Evolutionary conservation across 2,797 vertebrate species (phyloP).

Genomic region (Neomorphus geoffroyi): DNA sequence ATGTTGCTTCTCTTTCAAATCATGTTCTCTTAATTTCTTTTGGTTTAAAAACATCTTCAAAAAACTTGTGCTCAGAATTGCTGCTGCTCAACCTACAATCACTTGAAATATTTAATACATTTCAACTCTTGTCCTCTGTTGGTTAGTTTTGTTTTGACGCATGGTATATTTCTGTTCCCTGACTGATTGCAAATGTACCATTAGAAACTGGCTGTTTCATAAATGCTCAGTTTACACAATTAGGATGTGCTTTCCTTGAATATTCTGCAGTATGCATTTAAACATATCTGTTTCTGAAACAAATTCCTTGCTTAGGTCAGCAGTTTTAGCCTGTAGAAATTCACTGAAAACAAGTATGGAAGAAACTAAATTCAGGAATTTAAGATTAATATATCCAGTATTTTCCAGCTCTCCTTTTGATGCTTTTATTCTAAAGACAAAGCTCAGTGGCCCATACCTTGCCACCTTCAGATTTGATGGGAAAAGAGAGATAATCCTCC

Average conservation of each 20-base stretch:
- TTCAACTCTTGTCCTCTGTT: conserved; percentile 6
- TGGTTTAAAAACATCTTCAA: neutral
- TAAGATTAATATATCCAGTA: neutral
- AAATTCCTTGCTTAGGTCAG: conserved; percentile 46
- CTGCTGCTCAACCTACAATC: neutral
- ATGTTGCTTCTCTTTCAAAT: neutral
- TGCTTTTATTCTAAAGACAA: neutral
- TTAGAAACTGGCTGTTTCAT: conserved; percentile 7
- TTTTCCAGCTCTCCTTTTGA: neutral
- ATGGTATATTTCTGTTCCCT: conserved; percentile 35
- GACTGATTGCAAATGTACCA: conserved; percentile 31
- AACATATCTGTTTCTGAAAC: conserved; percentile 39
- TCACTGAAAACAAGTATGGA: conserved; percentile 14
- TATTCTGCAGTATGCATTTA: conserved; percentile 20
- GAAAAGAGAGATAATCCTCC: neutral
- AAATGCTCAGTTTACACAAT: conserved; percentile 35
- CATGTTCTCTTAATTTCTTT: neutral
- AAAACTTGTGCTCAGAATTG: neutral
- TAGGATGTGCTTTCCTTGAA: conserved; percentile 19
- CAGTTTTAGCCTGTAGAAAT: neutral
- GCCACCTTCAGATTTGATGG: neutral
- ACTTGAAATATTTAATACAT: neutral
- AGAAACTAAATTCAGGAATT: conserved; percentile 26
- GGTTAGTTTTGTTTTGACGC: conserved; percentile 39
- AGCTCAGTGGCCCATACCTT: neutral